Conservation (phyloP, 1,140 invertebrate genomes). For the Lasioglossum baleicum region DNA sequence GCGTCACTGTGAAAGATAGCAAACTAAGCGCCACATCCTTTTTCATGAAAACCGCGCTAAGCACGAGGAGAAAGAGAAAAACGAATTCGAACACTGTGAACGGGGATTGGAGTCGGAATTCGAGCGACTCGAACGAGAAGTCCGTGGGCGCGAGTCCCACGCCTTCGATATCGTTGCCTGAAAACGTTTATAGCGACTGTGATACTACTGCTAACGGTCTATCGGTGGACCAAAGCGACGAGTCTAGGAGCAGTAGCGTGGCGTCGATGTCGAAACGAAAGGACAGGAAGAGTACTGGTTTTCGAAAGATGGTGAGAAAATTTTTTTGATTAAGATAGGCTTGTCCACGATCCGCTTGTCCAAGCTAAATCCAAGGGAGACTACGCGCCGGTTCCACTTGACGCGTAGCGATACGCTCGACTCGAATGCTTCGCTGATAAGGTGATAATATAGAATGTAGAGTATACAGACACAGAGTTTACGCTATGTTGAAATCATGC, state of each 20-base stretch:
- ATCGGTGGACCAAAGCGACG: constrained; percentile 75
- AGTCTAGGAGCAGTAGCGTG: constrained; percentile 78
- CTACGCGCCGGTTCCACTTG: neutral
- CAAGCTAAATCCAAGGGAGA: neutral
- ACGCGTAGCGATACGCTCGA: constrained; percentile 2
- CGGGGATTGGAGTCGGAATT: constrained; percentile 64
- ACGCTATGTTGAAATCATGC: neutral
- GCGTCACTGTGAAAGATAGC: constrained; percentile 56
- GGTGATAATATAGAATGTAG: neutral
- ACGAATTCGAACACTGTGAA: constrained; percentile 75
- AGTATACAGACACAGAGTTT: neutral
- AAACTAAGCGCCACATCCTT: constrained; percentile 82
- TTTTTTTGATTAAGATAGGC: constrained; percentile 81
- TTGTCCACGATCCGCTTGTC: neutral
- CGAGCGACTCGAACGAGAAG: constrained; percentile 55
- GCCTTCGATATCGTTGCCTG: constrained; percentile 6
- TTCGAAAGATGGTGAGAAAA: constrained; percentile 85
- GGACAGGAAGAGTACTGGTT: constrained; percentile 79
- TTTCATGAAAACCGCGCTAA: constrained; percentile 83
- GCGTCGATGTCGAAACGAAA: constrained; percentile 74
- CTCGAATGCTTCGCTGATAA: constrained; percentile 25
- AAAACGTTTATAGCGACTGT: constrained; percentile 60
- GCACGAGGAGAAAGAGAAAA: constrained; percentile 76
- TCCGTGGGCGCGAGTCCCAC: constrained; percentile 43
- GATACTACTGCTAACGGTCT: constrained; percentile 72